Conservation (phyloP, 1,140 invertebrate genomes). For the Bombus fervidus region DNA sequence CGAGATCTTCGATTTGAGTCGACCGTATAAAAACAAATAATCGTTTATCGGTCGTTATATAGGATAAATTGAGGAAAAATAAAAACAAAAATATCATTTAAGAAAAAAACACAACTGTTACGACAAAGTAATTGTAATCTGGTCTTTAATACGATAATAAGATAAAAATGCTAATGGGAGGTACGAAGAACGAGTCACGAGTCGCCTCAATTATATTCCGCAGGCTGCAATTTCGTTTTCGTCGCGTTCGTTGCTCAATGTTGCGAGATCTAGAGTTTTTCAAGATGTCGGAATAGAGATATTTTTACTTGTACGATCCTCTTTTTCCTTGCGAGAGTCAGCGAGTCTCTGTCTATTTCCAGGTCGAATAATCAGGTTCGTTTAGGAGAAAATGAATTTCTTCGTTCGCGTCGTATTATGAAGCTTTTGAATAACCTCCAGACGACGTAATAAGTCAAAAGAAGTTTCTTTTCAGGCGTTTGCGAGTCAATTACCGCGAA, state of each 20-base stretch:
- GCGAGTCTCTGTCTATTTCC: neutral
- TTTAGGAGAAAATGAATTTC: conserved; percentile 31
- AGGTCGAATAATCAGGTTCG: neutral
- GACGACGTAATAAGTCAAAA: conserved; percentile 19
- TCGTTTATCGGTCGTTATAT: neutral
- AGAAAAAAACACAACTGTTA: neutral
- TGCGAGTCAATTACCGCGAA: conserved; percentile 35
- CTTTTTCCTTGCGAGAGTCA: neutral
- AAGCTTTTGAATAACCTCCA: neutral
- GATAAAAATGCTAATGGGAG: conserved; percentile 3
- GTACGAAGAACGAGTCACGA: neutral
- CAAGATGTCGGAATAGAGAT: neutral
- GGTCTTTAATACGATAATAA: neutral
- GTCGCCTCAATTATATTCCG: neutral
- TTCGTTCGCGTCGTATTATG: neutral
- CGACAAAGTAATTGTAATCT: neutral
- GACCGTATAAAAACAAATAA: no score
- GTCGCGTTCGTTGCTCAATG: no score
- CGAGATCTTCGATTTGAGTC: no score
- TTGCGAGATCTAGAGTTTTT: neutral
- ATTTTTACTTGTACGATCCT: no score
- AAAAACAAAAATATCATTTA: no score
- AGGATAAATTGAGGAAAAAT: no score
- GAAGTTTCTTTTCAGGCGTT: conserved; percentile 7
- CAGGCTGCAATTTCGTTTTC: conserved; percentile 3